Base-by-base conservation (phyloP, 2,797 vertebrate species). In the Podargus strigoides region DNA sequence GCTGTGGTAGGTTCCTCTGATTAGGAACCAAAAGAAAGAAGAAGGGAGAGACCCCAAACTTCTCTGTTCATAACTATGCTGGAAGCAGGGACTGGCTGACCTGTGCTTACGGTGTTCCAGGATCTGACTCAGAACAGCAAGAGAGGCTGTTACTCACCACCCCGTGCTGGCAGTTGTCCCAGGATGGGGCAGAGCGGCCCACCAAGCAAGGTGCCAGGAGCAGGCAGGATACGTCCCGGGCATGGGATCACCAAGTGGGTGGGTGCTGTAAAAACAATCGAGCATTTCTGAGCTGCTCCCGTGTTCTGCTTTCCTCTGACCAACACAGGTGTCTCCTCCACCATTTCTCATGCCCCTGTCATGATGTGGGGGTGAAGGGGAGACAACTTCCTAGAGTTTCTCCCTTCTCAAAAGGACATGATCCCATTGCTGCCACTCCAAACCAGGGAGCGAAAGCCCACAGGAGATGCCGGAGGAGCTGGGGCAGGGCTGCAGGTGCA, bases 221-320 rank as follows among this genome's bases (percentile, higher is more conserved):
- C 46, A 44, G 67, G 58, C 68, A 84, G 74, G n/a, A 23, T 18
- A 62, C 0, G 0, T 73, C 47, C 46, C 1, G 3, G 34, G 12
- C 18, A 26, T 1, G 12, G 60, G 36, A 60, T 66, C 53, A 58
- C 41, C 0, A 0, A 5, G 21, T 7, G 28, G 10, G 20, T 86
- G 7, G 12, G 11, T 36, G 24, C 63, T 69, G 41, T 39, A 17
- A 59, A 74, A 82, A 32, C 32, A 64, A 3, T 2, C 0, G 0
- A 67, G 60, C 0, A 0, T 77, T 85, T 82, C 44, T 73, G 60
- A 73, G 60, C 46, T 80, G 64, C 28, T 92, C 56, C 67, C 0
- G 0, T 22, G 14, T 32, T 64, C 53, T 68, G 10, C 53, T 68
- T 59, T 73, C 59, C n/a, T 58, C 36, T 0, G 2, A 30, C 11